Evolutionary conservation across 2,797 vertebrate species (phyloP).

Genomic region (Cirrhinus molitorella): DNA sequence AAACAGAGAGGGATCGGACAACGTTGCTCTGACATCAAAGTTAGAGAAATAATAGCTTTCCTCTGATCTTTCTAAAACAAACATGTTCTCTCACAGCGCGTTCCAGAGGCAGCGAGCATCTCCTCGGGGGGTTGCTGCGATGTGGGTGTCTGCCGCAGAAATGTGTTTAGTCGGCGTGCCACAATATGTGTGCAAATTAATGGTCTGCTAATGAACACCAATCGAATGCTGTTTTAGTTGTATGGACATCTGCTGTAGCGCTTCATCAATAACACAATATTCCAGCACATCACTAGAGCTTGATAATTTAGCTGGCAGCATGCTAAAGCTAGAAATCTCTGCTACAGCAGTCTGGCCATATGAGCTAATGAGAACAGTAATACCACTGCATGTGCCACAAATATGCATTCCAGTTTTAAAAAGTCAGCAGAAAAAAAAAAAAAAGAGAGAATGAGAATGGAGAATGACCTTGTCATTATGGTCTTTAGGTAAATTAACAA

Average conservation of each 20-base stretch:
- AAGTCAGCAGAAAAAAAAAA: neutral
- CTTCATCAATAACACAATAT: slow-evolving; percentile 47
- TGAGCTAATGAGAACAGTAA: slow-evolving; percentile 15
- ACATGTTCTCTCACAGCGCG: slow-evolving; percentile 42
- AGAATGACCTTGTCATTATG: neutral
- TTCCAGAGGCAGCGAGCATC: slow-evolving; percentile 11
- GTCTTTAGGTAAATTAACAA: neutral
- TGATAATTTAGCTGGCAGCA: slow-evolving; percentile 41
- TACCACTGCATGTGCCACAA: neutral
- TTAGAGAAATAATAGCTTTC: slow-evolving; percentile 58
- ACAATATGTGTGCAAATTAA: slow-evolving; percentile 51
- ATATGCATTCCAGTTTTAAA: neutral
- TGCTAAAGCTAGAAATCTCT: slow-evolving; percentile 22
- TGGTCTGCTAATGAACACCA: slow-evolving; percentile 58
- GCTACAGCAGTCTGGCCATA: slow-evolving; percentile 1
- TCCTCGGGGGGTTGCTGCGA: slow-evolving; percentile 1
- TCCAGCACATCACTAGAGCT: slow-evolving; percentile 36
- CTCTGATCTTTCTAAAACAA: slow-evolving; percentile 57
- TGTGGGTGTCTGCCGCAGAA: slow-evolving; percentile 47
- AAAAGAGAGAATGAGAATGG: too few species aligned
- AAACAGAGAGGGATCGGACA: slow-evolving; percentile 50
- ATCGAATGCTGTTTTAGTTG: slow-evolving; percentile 46
- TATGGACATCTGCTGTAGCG: slow-evolving; percentile 55
- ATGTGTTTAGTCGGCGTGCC: slow-evolving; percentile 14
- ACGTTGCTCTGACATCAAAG: slow-evolving; percentile 59